These are phyloP conservation scores for Pygathrix nemaeus DNA, from an alignment of 2,113 vertebrate species.

Conservation along the genomic window DNA sequence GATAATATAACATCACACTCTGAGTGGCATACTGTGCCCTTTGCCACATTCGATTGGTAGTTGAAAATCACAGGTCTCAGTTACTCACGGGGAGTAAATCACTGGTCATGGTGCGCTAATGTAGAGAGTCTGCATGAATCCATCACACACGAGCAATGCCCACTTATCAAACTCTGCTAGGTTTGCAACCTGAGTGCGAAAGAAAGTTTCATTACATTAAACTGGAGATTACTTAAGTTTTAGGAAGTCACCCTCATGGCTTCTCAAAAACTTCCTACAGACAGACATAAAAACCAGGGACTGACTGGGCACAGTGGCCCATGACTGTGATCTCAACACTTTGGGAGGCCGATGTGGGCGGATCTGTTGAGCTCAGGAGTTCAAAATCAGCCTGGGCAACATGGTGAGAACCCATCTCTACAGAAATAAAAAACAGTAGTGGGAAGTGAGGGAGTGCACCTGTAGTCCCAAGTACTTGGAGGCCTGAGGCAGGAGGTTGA, in stretches of 20 bases:
- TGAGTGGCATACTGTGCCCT: not conserved
- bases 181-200: not conserved
- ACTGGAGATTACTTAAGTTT: not conserved
- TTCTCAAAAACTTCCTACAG: not conserved
- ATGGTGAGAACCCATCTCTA: no score
- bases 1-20: not conserved
- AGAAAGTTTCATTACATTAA: not conserved
- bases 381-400: no score
- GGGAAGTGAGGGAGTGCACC: no score
- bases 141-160: rapidly evolving
- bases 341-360: no score
- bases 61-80: not conserved
- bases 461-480: no score
- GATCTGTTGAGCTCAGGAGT: no score
- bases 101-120: not conserved
- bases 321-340: no score
- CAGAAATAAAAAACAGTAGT: no score
- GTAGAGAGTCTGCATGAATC: not conserved
- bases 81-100: not conserved
- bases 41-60: not conserved
- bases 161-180: not conserved
- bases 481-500: no score
- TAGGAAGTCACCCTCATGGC: no score
- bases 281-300: not conserved
- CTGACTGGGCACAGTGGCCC: no score